These are phyloP conservation scores for Amblyornis subalaris DNA, from an alignment of 2,113 vertebrate genomes.

Conservation along the genomic window DNA sequence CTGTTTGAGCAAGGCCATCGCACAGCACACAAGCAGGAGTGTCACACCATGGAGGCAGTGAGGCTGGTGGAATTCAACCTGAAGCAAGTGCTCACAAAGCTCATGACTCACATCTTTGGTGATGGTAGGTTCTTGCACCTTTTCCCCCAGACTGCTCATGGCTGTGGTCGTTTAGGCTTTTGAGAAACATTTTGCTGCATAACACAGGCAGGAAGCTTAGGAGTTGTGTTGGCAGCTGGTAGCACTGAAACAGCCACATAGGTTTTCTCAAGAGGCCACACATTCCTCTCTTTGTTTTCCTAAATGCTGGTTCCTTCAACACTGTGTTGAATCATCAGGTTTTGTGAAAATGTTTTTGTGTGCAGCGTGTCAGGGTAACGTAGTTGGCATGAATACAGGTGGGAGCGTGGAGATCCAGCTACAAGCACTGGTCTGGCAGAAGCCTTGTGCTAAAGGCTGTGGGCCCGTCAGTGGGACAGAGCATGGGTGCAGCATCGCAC, in stretches of 20 bases:
- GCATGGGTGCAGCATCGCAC: fast-evolving
- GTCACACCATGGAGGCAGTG: constrained; percentile 87
- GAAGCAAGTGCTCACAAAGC: constrained; percentile 81
- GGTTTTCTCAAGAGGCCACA: background rate
- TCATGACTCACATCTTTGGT: constrained; percentile 86
- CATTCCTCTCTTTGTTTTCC: background rate
- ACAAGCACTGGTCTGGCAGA: background rate
- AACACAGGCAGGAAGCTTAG: background rate
- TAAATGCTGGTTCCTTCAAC: background rate
- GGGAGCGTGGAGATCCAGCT: fast-evolving
- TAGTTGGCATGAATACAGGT: background rate
- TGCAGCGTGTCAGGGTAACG: fast-evolving
- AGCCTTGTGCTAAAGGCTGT: fast-evolving
- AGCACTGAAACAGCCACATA: background rate
- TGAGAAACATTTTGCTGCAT: background rate
- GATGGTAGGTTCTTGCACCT: constrained; percentile 71
- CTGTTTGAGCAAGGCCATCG: constrained; percentile 84
- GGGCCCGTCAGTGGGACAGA: background rate
- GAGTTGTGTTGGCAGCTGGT: background rate
- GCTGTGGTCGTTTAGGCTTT: background rate
- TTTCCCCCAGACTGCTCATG: background rate
- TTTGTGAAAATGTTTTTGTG: background rate
- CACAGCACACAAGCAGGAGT: constrained; percentile 84
- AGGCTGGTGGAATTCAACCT: constrained; percentile 89
- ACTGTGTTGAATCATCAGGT: background rate